Conservation (phyloP, 2,888 invertebrate species). For the Mimas tiliae region DNA sequence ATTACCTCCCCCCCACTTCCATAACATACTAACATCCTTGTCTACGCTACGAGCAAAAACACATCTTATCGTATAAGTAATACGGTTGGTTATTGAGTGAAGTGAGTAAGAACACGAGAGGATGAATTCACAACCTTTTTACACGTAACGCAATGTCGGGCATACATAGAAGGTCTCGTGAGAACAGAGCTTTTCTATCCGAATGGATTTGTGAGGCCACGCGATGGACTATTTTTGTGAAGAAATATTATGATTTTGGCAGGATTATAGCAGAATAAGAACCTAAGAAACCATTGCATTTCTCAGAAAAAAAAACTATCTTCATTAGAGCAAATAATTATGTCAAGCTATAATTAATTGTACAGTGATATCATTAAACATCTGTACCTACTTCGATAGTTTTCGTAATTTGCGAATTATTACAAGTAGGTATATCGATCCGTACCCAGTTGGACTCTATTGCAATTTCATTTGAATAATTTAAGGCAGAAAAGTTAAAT, state of each 20-base stretch:
- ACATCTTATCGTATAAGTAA: neutral
- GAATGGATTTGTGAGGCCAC: constrained; percentile 12
- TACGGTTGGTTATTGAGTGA: constrained; percentile 39
- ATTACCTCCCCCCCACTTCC: constrained; percentile 54
- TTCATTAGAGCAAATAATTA: too few species aligned
- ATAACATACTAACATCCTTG: constrained; percentile 46
- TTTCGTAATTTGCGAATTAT: too few species aligned
- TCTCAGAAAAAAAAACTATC: too few species aligned
- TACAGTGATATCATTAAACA: too few species aligned
- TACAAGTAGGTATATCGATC: too few species aligned
- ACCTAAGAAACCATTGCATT: too few species aligned
- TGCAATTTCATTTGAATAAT: too few species aligned
- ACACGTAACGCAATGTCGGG: constrained; percentile 40
- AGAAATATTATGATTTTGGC: neutral
- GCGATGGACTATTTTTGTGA: neutral
- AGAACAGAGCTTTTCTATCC: constrained; percentile 27
- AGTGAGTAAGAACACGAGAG: constrained; percentile 44
- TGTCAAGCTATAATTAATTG: too few species aligned
- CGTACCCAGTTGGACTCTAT: too few species aligned
- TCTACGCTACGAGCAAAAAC: constrained; percentile 31
- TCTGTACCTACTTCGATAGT: too few species aligned
- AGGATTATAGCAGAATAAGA: too few species aligned
- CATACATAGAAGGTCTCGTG: constrained; percentile 34
- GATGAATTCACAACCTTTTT: constrained; percentile 74
- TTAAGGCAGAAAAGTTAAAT: too few species aligned